phyloP scores from a whole-genome alignment of 2,797 vertebrate genomes.

The Merluccius polli region DNA sequence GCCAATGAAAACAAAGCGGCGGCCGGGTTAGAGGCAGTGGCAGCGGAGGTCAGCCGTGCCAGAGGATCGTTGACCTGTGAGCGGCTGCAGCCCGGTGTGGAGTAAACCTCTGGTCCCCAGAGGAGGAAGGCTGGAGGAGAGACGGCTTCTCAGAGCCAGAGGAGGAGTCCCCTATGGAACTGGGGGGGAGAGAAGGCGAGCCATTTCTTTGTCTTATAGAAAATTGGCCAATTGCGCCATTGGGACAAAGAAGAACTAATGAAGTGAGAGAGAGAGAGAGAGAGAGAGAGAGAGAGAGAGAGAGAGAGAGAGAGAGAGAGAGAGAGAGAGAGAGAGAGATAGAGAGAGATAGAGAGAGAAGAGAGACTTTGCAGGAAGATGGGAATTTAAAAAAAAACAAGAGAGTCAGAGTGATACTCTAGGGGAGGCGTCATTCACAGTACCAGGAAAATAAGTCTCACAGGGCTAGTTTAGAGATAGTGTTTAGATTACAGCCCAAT shows the following conservation, averaged over 20 bases:
- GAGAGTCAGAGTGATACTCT: constrained; percentile 22
- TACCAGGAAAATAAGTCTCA: constrained; percentile 52
- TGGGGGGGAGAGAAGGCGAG: constrained; percentile 12
- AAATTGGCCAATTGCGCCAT: too few relatives aligned
- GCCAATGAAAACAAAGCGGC: not conserved
- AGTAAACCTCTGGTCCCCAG: not conserved
- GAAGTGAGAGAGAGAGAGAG: not conserved
- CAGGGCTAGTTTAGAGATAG: constrained; percentile 64
- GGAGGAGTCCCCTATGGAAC: constrained; percentile 12
- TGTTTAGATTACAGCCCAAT: constrained; percentile 65
- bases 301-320: not conserved
- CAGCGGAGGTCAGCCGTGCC: not conserved
- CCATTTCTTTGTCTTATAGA: too few relatives aligned
- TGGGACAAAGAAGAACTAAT: constrained; percentile 59
- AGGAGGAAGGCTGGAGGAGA: not conserved
- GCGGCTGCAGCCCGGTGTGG: not conserved
- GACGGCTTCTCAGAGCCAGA: not conserved
- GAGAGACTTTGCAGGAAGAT: not conserved
- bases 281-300: not conserved
- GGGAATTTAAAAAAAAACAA: not conserved
- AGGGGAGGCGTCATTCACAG: constrained; percentile 52
- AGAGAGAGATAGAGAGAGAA: not conserved
- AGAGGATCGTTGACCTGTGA: not conserved
- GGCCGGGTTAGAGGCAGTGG: not conserved
- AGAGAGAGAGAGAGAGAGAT: not conserved